phyloP scores from a whole-genome alignment of 2,888 invertebrate genomes.

The Aradus depressus region DNA sequence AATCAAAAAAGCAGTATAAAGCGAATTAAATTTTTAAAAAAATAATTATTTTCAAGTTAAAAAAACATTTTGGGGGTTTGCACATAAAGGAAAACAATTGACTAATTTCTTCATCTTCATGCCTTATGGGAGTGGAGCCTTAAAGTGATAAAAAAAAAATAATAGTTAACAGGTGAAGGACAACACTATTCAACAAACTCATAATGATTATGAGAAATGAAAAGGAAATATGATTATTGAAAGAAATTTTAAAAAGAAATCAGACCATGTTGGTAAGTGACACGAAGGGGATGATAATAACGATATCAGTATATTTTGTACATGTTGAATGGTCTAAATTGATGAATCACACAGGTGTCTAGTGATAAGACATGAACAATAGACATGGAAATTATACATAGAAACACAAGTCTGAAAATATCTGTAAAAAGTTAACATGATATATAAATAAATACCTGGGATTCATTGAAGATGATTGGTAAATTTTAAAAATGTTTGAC shows the following conservation, averaged over 20 bases:
- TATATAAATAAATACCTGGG: no score
- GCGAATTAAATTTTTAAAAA: not conserved
- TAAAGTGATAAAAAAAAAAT: conserved; percentile 3
- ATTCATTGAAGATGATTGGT: no score
- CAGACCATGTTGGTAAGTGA: no score
- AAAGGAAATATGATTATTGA: not conserved
- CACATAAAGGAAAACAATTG: not conserved
- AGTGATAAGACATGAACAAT: conserved; percentile 24
- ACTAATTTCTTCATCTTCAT: not conserved
- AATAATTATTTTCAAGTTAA: not conserved
- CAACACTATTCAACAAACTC: not conserved
- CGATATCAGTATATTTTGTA: conserved; percentile 14
- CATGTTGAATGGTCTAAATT: conserved; percentile 14
- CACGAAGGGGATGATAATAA: conserved; percentile 4
- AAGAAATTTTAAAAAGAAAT: not conserved
- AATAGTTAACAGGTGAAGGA: conserved; percentile 13
- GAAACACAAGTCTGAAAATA: no score
- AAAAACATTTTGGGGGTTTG: not conserved
- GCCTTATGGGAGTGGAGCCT: conserved; percentile 4
- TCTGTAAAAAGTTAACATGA: no score
- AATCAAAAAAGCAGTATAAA: not conserved
- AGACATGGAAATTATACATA: no score
- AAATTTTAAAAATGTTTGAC: not conserved
- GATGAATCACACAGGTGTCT: conserved; percentile 30
- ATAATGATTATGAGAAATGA: not conserved